Conservation (phyloP, 2,888 invertebrate genomes). For the Sinotaia quadrata region DNA sequence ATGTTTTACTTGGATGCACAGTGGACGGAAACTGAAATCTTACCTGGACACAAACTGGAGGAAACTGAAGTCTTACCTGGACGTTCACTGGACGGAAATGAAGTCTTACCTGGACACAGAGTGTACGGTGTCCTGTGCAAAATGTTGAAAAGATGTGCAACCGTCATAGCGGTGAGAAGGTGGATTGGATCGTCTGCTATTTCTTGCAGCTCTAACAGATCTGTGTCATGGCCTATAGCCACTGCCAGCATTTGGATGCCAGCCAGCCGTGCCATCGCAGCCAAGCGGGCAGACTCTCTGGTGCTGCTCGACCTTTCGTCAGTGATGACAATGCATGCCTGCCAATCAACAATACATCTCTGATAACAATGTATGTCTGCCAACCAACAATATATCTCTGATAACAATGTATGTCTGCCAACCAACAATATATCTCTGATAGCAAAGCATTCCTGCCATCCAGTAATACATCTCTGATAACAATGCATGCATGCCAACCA, state of each 20-base stretch:
- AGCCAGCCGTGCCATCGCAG: conserved; percentile 62
- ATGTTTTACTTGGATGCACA: too few species aligned
- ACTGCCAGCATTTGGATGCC: conserved; percentile 70
- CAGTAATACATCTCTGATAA: too few species aligned
- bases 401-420: too few species aligned
- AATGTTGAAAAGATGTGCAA: conserved; percentile 40
- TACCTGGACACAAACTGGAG: too few species aligned
- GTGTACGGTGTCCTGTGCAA: conserved; percentile 35
- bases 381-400: too few species aligned
- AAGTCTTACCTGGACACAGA: conserved; percentile 44
- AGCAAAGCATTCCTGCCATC: too few species aligned
- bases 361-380: too few species aligned
- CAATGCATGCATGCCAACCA: too few species aligned
- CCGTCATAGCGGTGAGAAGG: conserved; percentile 39
- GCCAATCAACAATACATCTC: too few species aligned
- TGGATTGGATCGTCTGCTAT: conserved; percentile 50
- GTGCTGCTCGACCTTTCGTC: conserved; percentile 68
- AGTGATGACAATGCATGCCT: conserved; percentile 65
- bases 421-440: too few species aligned
- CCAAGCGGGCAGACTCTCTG: conserved; percentile 63
- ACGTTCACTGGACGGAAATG: not conserved
- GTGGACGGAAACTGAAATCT: too few species aligned
- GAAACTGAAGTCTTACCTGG: too few species aligned
- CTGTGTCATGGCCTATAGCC: conserved; percentile 65
- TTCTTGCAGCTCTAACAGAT: conserved; percentile 59